Evolutionary conservation across 2,797 vertebrate species (phyloP), one percentile per base, ranked within the genome.

Genomic region (Danio aesculapii): DNA sequence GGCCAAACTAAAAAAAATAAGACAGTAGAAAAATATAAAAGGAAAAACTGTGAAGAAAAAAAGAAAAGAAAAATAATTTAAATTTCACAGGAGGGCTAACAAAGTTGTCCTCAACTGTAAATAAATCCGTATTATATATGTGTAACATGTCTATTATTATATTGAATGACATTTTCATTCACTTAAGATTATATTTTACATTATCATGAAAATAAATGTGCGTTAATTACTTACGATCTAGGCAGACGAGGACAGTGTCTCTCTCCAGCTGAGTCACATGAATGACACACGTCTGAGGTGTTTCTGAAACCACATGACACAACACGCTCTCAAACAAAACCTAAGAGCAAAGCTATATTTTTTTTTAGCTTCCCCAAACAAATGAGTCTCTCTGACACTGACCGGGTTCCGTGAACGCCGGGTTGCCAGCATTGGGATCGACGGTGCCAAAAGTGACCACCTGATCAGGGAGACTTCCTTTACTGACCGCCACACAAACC

Each of bases 391-490:
- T 43, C 12, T 19, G 46, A 77, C 19, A 71, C 93, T 86, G 89
- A 96, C 96, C 95, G 87, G 95, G 93, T 89, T 96, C 95, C 79
- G 94, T 95, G 90, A 96, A 96, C 91, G 93, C 95, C 0, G 95
- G 96, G 55, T 92, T 94, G 88, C 95, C 92, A 88, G 95, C 94
- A 87, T 96, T 96, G 84, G 96, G 95, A 90, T 97, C 95, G 83
- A 97, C 92, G 6, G 96, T 97, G 89, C 96, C 95, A 89, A 97
- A 97, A 75, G 93, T 93, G 82, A 97, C 94, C 83, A 96, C 95
- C 81, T 97, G 95, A 88, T 95, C 95, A 85, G 94, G 94, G 82
- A 96, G 94, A 83, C 92, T 93, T 77, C 96, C 96, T 92, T 91
- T 94, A 53, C 93, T 94, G 87, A 97, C 94, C 21, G 94, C 95